Evolutionary conservation across 2,113 vertebrate genomes (phyloP).

Genomic region (Tragelaphus imberbis): DNA sequence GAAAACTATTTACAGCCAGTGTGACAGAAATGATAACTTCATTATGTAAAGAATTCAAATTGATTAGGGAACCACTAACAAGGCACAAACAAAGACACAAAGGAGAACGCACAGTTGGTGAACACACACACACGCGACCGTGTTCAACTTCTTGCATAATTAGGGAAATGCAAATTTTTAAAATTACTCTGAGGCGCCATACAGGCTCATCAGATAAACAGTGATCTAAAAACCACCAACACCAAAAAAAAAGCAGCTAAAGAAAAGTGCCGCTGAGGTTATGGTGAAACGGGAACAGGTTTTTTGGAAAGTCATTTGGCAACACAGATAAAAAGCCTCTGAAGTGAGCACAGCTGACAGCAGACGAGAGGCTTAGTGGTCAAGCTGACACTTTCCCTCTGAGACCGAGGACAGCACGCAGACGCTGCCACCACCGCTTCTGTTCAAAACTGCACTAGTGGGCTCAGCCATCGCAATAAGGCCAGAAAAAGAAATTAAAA

Average conservation of each 20-base stretch:
- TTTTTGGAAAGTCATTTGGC: background rate
- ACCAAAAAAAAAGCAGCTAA: background rate
- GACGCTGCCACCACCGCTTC: background rate
- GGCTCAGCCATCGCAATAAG: background rate
- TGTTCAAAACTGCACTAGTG: accelerated
- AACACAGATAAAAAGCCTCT: background rate
- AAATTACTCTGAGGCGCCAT: background rate
- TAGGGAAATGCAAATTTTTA: background rate
- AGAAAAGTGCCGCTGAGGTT: background rate
- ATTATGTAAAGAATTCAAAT: background rate
- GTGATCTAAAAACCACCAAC: background rate
- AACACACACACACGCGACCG: accelerated
- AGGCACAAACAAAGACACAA: background rate
- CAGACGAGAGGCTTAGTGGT: background rate
- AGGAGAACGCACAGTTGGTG: background rate
- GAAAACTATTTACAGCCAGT: background rate
- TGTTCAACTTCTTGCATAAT: background rate
- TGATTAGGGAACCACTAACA: background rate
- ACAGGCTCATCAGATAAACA: background rate
- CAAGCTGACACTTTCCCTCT: background rate
- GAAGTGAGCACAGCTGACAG: accelerated
- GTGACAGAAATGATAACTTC: background rate
- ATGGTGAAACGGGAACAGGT: background rate
- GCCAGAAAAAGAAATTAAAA: background rate
- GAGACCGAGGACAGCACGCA: background rate